phyloP scores from a whole-genome alignment of 2,113 vertebrate species.

The Dipodomys stephensi region DNA sequence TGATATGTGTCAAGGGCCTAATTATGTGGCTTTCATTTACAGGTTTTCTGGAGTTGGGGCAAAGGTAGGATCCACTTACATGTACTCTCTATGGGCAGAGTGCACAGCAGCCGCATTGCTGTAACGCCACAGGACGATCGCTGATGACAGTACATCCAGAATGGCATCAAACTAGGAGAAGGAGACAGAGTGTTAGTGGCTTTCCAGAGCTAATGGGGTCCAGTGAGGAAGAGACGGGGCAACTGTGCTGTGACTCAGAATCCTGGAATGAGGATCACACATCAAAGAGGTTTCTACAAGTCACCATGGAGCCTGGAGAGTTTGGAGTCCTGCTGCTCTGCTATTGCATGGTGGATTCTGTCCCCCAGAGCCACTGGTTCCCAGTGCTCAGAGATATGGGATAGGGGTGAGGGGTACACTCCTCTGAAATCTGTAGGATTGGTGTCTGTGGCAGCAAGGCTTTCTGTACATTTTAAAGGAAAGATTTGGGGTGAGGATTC shows the following conservation, averaged over 20 bases:
- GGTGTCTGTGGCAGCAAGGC: neutral
- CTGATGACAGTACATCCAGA: slow-evolving; percentile 96
- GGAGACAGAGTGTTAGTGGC: slow-evolving; percentile 64
- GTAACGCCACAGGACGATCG: slow-evolving; percentile 98
- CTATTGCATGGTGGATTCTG: neutral
- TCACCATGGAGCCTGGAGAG: neutral
- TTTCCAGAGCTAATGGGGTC: slow-evolving; percentile 35
- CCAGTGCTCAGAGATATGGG: neutral
- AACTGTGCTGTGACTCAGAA: neutral
- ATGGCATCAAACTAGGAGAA: slow-evolving; percentile 95
- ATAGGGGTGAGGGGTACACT: rapidly evolving
- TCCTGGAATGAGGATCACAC: neutral
- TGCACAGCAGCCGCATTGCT: slow-evolving; percentile 98
- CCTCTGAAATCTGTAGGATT: neutral
- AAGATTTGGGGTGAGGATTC: neutral
- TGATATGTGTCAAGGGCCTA: neutral
- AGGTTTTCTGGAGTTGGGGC: neutral
- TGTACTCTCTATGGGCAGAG: slow-evolving; percentile 97
- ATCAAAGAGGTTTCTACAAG: neutral
- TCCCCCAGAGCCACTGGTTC: neutral
- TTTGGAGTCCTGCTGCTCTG: no score
- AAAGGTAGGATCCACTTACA: slow-evolving; percentile 90
- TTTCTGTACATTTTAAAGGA: neutral
- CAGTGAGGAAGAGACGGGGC: neutral
- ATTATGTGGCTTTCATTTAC: neutral